A percentile compares a stretch with the other conserved stretches of the same genome.
Evolutionary conservation across 2,888 invertebrate species (phyloP).

Genomic region (Polydrusus tereticollis): DNA sequence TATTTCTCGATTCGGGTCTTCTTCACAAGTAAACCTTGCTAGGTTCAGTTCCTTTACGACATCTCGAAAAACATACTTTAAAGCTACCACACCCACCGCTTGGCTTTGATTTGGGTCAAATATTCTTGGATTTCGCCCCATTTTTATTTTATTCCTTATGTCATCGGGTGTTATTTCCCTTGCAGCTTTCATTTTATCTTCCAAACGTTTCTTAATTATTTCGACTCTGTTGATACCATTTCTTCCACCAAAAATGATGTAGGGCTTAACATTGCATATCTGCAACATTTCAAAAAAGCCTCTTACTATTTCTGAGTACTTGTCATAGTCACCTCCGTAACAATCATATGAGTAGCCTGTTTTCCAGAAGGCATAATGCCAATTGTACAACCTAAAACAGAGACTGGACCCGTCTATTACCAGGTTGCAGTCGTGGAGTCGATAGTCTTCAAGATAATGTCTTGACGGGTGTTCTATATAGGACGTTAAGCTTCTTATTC

Average conservation of each 20-base stretch:
- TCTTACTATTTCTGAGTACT: slow-evolving; percentile 74
- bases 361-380: slow-evolving; percentile 74
- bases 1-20: slow-evolving; percentile 91
- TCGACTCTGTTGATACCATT: background rate
- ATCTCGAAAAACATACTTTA: slow-evolving; percentile 81
- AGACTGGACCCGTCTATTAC: slow-evolving; percentile 87
- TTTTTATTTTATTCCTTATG: background rate
- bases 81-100: slow-evolving; percentile 69
- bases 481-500: slow-evolving; percentile 87
- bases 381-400: slow-evolving; percentile 65
- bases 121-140: slow-evolving; percentile 67
- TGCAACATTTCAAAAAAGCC: slow-evolving; percentile 75
- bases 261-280: slow-evolving; percentile 66
- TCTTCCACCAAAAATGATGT: slow-evolving; percentile 83
- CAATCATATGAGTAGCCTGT: slow-evolving; percentile 65
- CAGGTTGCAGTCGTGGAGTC: slow-evolving; percentile 77
- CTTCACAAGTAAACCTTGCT: slow-evolving; percentile 78
- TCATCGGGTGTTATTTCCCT: background rate
- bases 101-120: too few relatives aligned
- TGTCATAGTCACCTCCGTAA: slow-evolving; percentile 90
- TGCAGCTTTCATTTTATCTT: background rate
- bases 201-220: background rate
- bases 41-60: slow-evolving; percentile 74
- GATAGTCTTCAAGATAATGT: slow-evolving; percentile 73
- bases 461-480: slow-evolving; percentile 76